Base-by-base conservation (phyloP, 1,140 invertebrate genomes). In the Dendroctonus valens region DNA sequence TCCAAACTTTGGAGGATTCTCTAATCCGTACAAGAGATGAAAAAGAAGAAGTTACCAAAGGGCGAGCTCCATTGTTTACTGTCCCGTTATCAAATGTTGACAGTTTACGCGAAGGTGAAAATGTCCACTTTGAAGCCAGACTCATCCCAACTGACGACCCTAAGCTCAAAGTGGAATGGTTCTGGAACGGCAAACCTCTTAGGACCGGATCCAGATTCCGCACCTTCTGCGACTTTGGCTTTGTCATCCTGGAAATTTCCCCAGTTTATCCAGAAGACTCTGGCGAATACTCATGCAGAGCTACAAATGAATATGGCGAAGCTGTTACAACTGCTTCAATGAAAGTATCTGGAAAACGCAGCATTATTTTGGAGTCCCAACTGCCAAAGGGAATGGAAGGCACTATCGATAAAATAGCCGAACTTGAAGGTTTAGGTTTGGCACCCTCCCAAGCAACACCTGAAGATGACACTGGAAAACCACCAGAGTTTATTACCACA, bases 201-300 rank as follows among this genome's bases (percentile, higher is more conserved):
- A 89, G 88, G 79, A 91, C 92, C 42, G 93, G 92, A 55, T 94
- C 93, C 11, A 84, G 94, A 69, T 96, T 96, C 81, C 87, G 93
- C 54, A 95, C 92, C 52, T 96, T 97, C 87, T 92, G 92, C 76
- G 94, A 97, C 78, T 97, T 97, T 81, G 94, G 94, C 50, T 97
- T 96, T 76, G 93, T 94, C 11, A 94, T 96, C 71, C 80, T 95
- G 66, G 93, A 96, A 84, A 95, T 97, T 65, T 94, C 92, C 5
- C 93, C 93, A 0, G 91, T 95, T n/a, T 96, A 96, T 78, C 92
- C 93, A 3, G 93, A 96, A 83, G 93, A 96, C 75, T 92, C 92
- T 59, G 94, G 94, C 41, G 93, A 96, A 81, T 97, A 97, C 79
- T 91, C 90, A 59, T 97, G 93, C 78, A 84, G 93, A 74, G 95